A percentile compares a stretch with the other conserved stretches of the same genome.
phyloP scores from a whole-genome alignment of 2,797 vertebrate species.

The Hoplostethus atlanticus region DNA sequence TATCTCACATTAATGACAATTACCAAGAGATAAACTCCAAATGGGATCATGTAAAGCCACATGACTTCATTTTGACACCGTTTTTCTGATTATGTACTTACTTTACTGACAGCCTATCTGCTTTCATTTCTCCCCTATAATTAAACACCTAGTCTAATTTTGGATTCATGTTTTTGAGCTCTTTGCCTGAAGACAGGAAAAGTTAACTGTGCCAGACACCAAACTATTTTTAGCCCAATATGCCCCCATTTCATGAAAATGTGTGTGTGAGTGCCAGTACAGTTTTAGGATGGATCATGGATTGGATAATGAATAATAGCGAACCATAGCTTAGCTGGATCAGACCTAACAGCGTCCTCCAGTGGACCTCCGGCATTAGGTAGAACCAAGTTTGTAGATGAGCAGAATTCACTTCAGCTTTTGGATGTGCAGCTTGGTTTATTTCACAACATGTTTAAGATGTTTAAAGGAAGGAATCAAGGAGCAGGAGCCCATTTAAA shows the following conservation, averaged over 20 bases:
- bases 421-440: slow-evolving; percentile 12
- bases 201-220: slow-evolving; percentile 56
- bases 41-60: background rate
- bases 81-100: slow-evolving; percentile 46
- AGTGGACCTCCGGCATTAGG: background rate
- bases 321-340: slow-evolving; percentile 10
- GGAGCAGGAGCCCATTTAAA: slow-evolving; percentile 27
- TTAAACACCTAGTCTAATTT: slow-evolving; percentile 53
- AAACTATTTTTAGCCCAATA: slow-evolving; percentile 63
- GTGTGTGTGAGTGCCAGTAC: slow-evolving; percentile 12
- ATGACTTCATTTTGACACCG: slow-evolving; percentile 20
- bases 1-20: slow-evolving; percentile 22
- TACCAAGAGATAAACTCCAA: slow-evolving; percentile 4
- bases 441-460: background rate
- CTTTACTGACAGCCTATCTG: slow-evolving; percentile 10
- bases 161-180: slow-evolving; percentile 38
- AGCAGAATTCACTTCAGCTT: background rate
- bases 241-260: slow-evolving; percentile 58
- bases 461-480: background rate
- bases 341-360: slow-evolving; percentile 13
- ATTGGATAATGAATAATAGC: slow-evolving; percentile 20
- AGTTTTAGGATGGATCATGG: slow-evolving; percentile 19
- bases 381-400: background rate
- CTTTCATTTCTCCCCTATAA: slow-evolving; percentile 36
- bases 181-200: slow-evolving; percentile 59